These are phyloP conservation scores for Cephus cinctus DNA, from an alignment of 1,140 invertebrate genomes.

Conservation along the genomic window DNA sequence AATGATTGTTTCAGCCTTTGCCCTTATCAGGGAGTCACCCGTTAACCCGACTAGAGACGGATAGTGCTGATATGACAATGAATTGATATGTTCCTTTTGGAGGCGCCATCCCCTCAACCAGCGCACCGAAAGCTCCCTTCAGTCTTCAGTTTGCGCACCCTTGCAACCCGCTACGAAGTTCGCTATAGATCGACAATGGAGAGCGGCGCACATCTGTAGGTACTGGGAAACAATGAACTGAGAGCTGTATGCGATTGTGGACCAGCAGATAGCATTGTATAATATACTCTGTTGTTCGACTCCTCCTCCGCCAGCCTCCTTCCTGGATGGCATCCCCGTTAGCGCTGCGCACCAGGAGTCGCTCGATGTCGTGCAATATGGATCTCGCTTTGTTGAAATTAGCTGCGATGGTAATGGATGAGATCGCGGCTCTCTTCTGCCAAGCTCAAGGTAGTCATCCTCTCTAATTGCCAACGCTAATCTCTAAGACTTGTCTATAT, in stretches of 20 bases:
- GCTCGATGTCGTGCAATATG: constrained; percentile 20
- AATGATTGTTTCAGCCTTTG: no score
- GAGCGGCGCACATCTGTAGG: constrained; percentile 43
- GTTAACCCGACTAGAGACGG: constrained; percentile 12
- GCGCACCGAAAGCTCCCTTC: constrained; percentile 23
- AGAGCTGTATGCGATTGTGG: constrained; percentile 45
- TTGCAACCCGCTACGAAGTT: not conserved
- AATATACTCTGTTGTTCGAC: constrained; percentile 49
- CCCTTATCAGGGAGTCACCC: not conserved
- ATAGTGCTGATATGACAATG: constrained; percentile 40
- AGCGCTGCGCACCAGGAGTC: no score
- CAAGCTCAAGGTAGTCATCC: constrained; percentile 14
- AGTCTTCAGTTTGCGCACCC: no score
- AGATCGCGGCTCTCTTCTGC: constrained; percentile 25
- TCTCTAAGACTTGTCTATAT: constrained; percentile 13
- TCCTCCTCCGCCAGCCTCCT: constrained; percentile 24
- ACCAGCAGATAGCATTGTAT: constrained; percentile 50
- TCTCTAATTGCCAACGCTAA: constrained; percentile 12
- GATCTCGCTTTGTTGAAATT: constrained; percentile 36
- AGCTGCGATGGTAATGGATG: constrained; percentile 36
- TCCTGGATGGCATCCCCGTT: no score
- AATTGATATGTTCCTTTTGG: constrained; percentile 43
- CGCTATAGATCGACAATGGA: constrained; percentile 39
- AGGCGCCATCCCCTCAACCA: constrained; percentile 27
- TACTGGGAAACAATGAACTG: constrained; percentile 47